phyloP scores from a whole-genome alignment of 2,113 vertebrate genomes.

The Rhagologus leucostigma region DNA sequence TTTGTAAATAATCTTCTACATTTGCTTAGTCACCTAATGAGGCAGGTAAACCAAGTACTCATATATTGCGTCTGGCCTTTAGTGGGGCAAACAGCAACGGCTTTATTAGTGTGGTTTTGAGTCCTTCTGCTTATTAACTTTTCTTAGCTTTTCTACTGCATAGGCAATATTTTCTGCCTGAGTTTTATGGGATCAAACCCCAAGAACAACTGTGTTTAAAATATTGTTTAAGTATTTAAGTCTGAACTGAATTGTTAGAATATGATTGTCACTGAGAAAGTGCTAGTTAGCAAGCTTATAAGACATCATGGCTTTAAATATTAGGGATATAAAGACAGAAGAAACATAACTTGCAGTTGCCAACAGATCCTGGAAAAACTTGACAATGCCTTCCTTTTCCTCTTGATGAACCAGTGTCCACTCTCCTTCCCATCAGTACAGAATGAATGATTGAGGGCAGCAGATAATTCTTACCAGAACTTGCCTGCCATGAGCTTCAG shows the following conservation, averaged over 20 bases:
- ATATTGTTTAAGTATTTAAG: neutral
- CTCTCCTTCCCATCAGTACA: neutral
- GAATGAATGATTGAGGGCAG: neutral
- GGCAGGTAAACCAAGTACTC: neutral
- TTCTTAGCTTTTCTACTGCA: neutral
- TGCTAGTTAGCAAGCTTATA: neutral
- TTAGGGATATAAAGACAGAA: neutral
- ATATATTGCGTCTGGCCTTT: neutral
- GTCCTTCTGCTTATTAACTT: neutral
- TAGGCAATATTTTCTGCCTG: neutral
- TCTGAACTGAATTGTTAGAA: neutral
- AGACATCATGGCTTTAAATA: neutral
- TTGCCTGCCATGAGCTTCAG: neutral
- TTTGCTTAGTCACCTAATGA: neutral
- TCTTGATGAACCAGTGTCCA: neutral
- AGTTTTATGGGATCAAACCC: neutral
- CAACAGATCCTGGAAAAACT: neutral
- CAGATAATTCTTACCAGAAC: neutral
- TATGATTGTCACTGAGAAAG: neutral
- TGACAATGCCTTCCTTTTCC: neutral
- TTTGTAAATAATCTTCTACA: neutral
- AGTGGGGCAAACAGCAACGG: neutral
- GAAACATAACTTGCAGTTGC: neutral
- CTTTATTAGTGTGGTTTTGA: neutral
- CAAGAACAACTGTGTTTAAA: neutral